A percentile compares a stretch with the other conserved stretches of the same genome.
Evolutionary conservation across 1,140 invertebrate species (phyloP).

Genomic region (Pseudomyrmex pallidus): DNA sequence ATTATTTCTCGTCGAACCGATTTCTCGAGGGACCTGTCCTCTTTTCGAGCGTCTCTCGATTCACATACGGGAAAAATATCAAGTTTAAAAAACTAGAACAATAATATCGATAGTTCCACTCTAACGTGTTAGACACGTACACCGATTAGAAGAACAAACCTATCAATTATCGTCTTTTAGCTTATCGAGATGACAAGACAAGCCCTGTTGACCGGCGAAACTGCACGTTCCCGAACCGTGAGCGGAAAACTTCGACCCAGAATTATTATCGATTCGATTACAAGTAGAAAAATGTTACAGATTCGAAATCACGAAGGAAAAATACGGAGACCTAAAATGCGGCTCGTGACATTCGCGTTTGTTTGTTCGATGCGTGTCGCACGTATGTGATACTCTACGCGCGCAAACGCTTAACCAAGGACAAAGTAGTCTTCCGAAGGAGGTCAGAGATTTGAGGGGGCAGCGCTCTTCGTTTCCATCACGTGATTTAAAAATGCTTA

Average conservation of each 20-base stretch:
- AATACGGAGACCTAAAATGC: constrained; percentile 18
- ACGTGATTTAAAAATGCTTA: constrained; percentile 17
- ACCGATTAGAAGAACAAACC: neutral
- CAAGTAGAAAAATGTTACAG: neutral
- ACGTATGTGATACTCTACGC: neutral
- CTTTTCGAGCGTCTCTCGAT: too few relatives aligned
- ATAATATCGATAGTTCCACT: too few relatives aligned
- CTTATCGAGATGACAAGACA: too few relatives aligned
- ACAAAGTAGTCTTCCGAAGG: neutral
- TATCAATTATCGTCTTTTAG: too few relatives aligned
- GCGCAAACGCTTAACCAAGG: neutral
- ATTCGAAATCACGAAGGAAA: constrained; percentile 29
- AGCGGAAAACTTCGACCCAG: constrained; percentile 16
- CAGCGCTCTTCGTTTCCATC: constrained; percentile 16
- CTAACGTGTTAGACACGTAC: too few relatives aligned
- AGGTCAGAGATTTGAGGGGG: constrained; percentile 25
- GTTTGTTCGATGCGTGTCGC: neutral
- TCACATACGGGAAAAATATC: too few relatives aligned
- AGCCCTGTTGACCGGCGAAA: neutral
- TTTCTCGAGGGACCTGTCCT: too few relatives aligned
- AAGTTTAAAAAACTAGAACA: too few relatives aligned
- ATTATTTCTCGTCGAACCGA: too few relatives aligned
- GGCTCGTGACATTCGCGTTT: neutral
- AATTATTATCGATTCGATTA: neutral
- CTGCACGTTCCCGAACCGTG: neutral